Conservation (phyloP, 2,113 vertebrate genomes). For the Antidorcas marsupialis region DNA sequence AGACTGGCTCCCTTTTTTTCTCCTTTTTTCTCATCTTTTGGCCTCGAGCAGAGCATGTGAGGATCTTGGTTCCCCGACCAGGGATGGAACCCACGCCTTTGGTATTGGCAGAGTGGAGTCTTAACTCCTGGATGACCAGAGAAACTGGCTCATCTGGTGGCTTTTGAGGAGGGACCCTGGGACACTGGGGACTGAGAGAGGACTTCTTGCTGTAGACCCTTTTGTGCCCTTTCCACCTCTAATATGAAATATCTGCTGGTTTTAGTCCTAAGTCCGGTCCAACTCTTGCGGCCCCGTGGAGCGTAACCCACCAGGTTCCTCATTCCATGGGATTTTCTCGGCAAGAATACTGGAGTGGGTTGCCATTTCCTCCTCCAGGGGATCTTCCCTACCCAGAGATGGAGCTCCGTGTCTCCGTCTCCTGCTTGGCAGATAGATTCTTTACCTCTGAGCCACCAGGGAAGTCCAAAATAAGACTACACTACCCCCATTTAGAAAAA, state of each 20-base stretch:
- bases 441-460: background rate
- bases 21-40: background rate
- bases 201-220: background rate
- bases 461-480: background rate
- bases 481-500: background rate
- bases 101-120: background rate
- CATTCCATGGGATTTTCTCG: background rate
- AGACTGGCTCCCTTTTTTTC: background rate
- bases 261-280: background rate
- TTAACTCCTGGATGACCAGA: background rate
- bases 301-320: background rate
- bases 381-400: background rate
- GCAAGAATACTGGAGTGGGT: background rate
- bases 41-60: background rate
- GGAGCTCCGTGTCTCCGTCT: background rate
- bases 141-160: too few relatives aligned
- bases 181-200: background rate
- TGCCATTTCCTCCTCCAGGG: background rate
- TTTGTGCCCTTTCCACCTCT: background rate
- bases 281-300: fast-evolving
- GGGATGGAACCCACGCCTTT: background rate
- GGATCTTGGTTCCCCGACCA: background rate
- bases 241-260: background rate
- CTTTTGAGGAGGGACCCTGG: background rate
- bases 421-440: background rate